These are phyloP conservation scores for Hexactinellida sp. DNA, from an alignment of 37 sponge, comb jelly and placozoan genomes.

Conservation along the genomic window DNA sequence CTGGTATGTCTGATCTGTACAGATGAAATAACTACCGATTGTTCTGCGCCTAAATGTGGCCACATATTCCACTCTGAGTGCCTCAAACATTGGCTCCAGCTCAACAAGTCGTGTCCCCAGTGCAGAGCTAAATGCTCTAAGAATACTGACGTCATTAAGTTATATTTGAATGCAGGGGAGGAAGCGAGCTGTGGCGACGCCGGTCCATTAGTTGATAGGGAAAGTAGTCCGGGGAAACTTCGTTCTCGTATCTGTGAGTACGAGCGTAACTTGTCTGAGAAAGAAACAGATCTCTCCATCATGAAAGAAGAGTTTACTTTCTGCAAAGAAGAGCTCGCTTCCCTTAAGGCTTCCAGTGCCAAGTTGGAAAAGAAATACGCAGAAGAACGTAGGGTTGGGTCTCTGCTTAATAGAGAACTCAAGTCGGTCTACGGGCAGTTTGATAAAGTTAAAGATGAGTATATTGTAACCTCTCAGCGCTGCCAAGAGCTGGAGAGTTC, in stretches of 20 bases:
- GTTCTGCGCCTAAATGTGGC: background rate
- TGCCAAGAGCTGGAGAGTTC: background rate
- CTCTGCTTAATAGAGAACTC: background rate
- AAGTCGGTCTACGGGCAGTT: background rate
- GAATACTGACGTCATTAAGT: background rate
- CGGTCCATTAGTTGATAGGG: background rate
- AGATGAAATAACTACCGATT: background rate
- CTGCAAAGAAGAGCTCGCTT: background rate
- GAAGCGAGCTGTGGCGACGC: background rate
- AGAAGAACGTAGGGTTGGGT: background rate
- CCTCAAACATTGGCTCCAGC: slow-evolving; percentile 5
- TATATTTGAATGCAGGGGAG: background rate
- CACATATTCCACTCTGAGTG: slow-evolving; percentile 4
- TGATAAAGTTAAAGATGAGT: background rate
- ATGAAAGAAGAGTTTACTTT: background rate
- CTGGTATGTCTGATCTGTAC: background rate
- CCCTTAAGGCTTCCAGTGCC: background rate
- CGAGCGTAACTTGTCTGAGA: background rate
- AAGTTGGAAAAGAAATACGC: background rate
- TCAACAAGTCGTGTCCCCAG: background rate
- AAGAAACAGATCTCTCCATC: background rate
- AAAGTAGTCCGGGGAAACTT: background rate
- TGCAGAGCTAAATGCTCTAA: slow-evolving; percentile 15
- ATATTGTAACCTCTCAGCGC: background rate
- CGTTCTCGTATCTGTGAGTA: background rate